Evolutionary conservation across 2,888 invertebrate genomes (phyloP).

Genomic region (Meandrusa payeni): DNA sequence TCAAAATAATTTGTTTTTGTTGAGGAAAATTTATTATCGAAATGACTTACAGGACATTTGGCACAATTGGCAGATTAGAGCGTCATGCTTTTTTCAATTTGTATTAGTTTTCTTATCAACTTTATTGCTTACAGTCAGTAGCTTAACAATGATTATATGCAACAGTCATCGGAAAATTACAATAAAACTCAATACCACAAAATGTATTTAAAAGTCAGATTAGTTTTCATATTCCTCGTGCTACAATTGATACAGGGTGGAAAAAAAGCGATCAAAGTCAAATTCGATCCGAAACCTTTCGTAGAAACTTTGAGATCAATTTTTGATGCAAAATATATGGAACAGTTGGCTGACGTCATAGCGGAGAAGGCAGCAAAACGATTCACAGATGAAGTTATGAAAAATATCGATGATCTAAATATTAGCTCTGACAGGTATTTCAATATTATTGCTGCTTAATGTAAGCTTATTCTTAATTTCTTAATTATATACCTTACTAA

Average conservation of each 20-base stretch:
- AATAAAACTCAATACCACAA: slow-evolving; percentile 7
- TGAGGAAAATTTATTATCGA: no score
- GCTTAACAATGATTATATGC: background rate
- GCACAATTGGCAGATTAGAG: no score
- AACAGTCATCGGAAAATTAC: slow-evolving; percentile 1
- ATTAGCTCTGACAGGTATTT: slow-evolving; percentile 9
- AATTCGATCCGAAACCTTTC: slow-evolving; percentile 40
- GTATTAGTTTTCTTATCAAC: slow-evolving; percentile 16
- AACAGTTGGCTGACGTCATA: slow-evolving; percentile 40
- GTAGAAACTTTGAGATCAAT: slow-evolving; percentile 40
- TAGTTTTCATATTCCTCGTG: slow-evolving; percentile 28
- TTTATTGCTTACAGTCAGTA: slow-evolving; percentile 6
- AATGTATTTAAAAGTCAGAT: slow-evolving; percentile 35
- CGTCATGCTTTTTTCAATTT: no score
- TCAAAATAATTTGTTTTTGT: no score
- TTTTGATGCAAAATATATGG: slow-evolving; percentile 40
- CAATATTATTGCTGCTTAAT: no score
- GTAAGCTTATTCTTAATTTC: no score
- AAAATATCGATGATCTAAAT: slow-evolving; percentile 28
- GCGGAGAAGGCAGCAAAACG: slow-evolving; percentile 41
- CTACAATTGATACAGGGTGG: slow-evolving; percentile 22
- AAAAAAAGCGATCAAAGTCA: slow-evolving; percentile 32
- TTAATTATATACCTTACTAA: no score
- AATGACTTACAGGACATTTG: no score
- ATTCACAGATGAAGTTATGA: slow-evolving; percentile 40